A percentile compares a stretch with the other conserved stretches of the same genome.
Evolutionary conservation across 1,140 invertebrate genomes (phyloP).

Genomic region (Danaus melanippus): DNA sequence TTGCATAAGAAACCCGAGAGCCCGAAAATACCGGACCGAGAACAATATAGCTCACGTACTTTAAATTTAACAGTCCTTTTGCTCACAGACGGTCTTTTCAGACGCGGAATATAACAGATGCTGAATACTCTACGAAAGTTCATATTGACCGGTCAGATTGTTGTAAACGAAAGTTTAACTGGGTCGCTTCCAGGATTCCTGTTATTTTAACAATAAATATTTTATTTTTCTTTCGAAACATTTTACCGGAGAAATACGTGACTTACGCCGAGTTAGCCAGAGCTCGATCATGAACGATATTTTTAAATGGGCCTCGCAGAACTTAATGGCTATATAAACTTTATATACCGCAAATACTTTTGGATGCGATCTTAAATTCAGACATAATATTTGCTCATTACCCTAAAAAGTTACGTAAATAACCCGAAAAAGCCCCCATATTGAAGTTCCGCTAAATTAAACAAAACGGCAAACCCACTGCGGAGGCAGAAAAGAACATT

Average conservation of each 20-base stretch:
- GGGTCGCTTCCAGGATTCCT: too few relatives aligned
- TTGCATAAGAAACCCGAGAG: slow-evolving; percentile 6
- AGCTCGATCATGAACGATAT: too few relatives aligned
- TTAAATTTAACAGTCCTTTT: slow-evolving; percentile 23
- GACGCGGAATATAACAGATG: slow-evolving; percentile 22
- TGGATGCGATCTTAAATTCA: too few relatives aligned
- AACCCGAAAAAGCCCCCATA: slow-evolving; percentile 5
- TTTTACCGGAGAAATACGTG: too few relatives aligned
- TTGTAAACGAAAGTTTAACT: slow-evolving; percentile 13
- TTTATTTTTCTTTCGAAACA: too few relatives aligned
- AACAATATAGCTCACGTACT: slow-evolving; percentile 24
- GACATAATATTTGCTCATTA: background rate
- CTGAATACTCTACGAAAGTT: slow-evolving; percentile 21
- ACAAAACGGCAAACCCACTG: slow-evolving; percentile 4
- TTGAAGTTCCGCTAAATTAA: slow-evolving; percentile 9
- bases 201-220: too few relatives aligned
- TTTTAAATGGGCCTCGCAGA: too few relatives aligned
- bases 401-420: slow-evolving; percentile 7
- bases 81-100: slow-evolving; percentile 21
- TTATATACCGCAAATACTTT: too few relatives aligned
- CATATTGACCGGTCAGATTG: slow-evolving; percentile 19
- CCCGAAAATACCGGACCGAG: slow-evolving; percentile 18
- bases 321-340: too few relatives aligned
- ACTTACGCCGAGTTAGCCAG: too few relatives aligned
- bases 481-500: slow-evolving; percentile 1